Percentiles rank a stretch among this genome's conserved stretches.
Evolutionary conservation across 2,888 invertebrate genomes (phyloP).

Genomic region (Endomychus coccineus): DNA sequence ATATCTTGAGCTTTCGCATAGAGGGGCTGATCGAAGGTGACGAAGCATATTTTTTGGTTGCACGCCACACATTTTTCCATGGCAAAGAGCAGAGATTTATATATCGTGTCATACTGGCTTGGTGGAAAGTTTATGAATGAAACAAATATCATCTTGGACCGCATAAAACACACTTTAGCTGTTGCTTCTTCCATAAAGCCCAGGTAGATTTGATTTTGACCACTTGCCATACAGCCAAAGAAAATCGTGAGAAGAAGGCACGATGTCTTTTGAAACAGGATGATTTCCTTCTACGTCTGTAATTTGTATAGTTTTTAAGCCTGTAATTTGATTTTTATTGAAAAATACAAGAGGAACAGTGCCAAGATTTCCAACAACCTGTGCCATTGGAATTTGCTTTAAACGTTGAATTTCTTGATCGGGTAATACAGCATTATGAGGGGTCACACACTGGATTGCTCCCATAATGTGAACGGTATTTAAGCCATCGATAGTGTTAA

Average conservation of each 20-base stretch:
- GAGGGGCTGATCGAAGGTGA: constrained; percentile 12
- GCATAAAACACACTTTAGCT: background rate
- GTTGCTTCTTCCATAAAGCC: no score
- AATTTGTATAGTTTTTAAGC: no score
- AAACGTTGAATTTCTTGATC: constrained; percentile 7
- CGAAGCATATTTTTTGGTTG: background rate
- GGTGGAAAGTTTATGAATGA: constrained; percentile 19
- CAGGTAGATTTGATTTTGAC: no score
- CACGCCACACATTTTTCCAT: background rate
- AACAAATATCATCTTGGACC: background rate
- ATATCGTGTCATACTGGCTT: constrained; percentile 23
- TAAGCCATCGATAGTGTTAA: background rate
- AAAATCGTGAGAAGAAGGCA: no score
- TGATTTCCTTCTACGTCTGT: no score
- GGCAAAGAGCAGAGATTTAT: constrained; percentile 20
- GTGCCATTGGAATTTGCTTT: no score
- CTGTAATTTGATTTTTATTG: no score
- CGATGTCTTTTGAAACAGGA: no score
- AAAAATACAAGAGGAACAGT: no score
- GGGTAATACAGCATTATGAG: constrained; percentile 7
- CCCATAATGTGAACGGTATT: constrained; percentile 14
- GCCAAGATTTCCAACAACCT: no score
- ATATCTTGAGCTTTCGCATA: constrained; percentile 27
- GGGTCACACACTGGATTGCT: constrained; percentile 13
- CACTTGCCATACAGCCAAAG: no score